Base-by-base conservation (phyloP, 1,140 invertebrate genomes). In the Drosophila oshimai region DNA sequence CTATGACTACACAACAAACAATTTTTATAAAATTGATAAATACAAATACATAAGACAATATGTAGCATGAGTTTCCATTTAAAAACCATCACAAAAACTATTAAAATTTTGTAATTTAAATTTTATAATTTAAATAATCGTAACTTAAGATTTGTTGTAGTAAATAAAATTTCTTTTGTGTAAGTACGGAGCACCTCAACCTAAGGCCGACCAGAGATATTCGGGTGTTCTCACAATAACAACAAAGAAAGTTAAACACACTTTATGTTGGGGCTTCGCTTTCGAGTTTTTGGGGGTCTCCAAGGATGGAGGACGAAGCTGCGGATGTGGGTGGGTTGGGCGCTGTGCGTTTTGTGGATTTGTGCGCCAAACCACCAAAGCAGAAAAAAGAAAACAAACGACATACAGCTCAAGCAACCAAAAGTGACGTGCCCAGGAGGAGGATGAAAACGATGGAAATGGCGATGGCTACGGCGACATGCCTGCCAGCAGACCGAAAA, bases 381-480 rank as follows among this genome's bases (percentile, higher is more conserved):
- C 39, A 39, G 64, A 62, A 74, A 74, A 53, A 70, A 37, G 57
- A 80, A 74, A 79, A 79, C 75, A 79, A 79, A 79, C 76, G 76
- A 70, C 49, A 55, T 31, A 58, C 69, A 49, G 72, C 61, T 58
- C 61, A 68, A 60, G 76, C 67, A 60, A 53, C 77, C 70, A 75
- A 84, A 79, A 86, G 77, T 84, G 80, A 84, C 57, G 80, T 84
- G 80, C 80, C 71, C 58, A 72, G 80, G 74, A 84, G 44, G 72
- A 75, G 53, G 60, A 69, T 61, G 57, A 26, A 55, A 55, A 49
- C 20, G 3, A 55, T 12, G 28, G 47, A 28, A 6, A 36, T 17
- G 36, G 20, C n/a, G 29, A 24, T 34, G 24, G 42, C 18, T 3
- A 65, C 34, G 70, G 46, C 61, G 74, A 77, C 68, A 77, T 54